These are phyloP conservation scores for Pipistrellus pipistrellus DNA, from an alignment of 2,797 vertebrate genomes.

Conservation along the genomic window DNA sequence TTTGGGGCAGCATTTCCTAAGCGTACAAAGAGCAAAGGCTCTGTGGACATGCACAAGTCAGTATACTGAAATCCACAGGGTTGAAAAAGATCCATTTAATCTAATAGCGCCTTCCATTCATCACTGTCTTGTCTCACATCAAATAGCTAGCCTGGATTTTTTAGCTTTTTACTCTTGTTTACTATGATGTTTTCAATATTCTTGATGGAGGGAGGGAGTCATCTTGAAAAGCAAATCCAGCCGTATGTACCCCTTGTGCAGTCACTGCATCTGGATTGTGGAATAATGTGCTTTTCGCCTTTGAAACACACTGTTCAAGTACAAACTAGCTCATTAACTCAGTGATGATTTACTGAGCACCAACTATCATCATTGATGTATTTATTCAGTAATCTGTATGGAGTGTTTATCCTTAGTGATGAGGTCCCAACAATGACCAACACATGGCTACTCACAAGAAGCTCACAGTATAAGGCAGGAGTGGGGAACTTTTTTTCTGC, in stretches of 20 bases:
- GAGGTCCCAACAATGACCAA: neutral
- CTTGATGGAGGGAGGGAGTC: too few species aligned
- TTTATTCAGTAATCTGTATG: neutral
- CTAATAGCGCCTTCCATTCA: neutral
- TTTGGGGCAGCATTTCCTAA: neutral
- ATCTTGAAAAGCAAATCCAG: neutral
- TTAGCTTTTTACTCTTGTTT: neutral
- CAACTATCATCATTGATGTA: neutral
- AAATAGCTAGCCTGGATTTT: neutral
- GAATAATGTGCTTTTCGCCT: neutral
- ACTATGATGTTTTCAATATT: neutral
- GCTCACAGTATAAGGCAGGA: neutral
- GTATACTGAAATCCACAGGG: neutral
- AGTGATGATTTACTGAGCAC: neutral
- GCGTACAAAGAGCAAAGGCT: neutral
- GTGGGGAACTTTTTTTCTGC: too few species aligned
- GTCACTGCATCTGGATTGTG: neutral
- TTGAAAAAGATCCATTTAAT: neutral
- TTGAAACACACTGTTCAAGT: neutral
- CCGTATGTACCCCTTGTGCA: neutral
- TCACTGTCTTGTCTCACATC: neutral
- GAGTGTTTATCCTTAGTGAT: neutral
- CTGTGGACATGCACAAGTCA: neutral
- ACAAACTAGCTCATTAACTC: neutral
- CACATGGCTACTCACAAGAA: neutral